Conservation (phyloP, 2,113 vertebrate species). For the Hymenochirus boettgeri region DNA sequence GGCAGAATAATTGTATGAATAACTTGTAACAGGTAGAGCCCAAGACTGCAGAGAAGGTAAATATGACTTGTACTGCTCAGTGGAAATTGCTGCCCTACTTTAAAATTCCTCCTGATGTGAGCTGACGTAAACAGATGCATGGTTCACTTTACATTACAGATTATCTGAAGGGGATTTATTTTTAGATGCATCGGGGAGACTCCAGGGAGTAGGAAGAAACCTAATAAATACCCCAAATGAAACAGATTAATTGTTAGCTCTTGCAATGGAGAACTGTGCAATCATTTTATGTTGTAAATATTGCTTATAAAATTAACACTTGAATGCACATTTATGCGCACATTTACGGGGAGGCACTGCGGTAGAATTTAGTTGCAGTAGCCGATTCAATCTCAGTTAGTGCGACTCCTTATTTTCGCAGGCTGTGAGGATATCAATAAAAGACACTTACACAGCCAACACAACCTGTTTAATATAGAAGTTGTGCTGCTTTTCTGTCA, state of each 20-base stretch:
- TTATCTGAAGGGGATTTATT: slow-evolving; percentile 3
- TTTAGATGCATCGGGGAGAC: background rate
- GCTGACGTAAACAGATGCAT: slow-evolving; percentile 14
- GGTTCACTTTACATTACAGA: slow-evolving; percentile 5
- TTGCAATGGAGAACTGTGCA: too few species aligned
- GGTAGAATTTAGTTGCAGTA: too few species aligned
- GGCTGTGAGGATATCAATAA: too few species aligned
- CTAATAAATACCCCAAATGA: background rate
- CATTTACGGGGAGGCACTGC: too few species aligned
- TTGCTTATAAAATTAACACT: too few species aligned
- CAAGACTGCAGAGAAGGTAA: background rate
- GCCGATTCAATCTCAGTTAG: too few species aligned
- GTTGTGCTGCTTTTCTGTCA: too few species aligned
- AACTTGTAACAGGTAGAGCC: background rate
- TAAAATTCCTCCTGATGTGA: slow-evolving; percentile 11
- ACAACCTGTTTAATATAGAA: too few species aligned
- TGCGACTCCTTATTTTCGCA: too few species aligned
- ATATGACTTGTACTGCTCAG: background rate
- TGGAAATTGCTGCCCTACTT: slow-evolving; percentile 16
- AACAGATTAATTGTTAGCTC: background rate
- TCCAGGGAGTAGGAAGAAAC: background rate
- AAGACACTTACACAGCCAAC: too few species aligned
- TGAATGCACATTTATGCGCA: too few species aligned
- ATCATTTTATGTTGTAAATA: too few species aligned
- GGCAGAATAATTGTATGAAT: slow-evolving; percentile 14